These are phyloP conservation scores for Lepilemur septentrionalis DNA, from an alignment of 2,797 vertebrate species.

Conservation along the genomic window DNA sequence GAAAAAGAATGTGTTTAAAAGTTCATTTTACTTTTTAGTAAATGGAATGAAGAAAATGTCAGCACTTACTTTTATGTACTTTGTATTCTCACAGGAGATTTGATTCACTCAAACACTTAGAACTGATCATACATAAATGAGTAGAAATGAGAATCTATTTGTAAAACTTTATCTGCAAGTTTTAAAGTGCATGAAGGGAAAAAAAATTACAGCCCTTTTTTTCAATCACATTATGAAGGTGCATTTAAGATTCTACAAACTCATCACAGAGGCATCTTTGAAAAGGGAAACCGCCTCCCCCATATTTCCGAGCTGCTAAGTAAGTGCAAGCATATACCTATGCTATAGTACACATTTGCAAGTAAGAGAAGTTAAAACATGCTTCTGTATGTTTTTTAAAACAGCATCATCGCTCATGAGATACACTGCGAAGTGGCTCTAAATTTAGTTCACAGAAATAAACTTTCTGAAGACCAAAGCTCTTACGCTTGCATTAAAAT, in stretches of 20 bases:
- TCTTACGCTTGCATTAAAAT: background rate
- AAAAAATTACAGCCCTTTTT: background rate
- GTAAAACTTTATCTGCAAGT: background rate
- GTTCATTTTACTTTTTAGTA: constrained; percentile 21
- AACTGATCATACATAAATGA: background rate
- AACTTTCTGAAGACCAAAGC: constrained; percentile 7
- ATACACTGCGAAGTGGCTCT: constrained; percentile 32
- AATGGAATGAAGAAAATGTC: background rate
- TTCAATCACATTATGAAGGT: background rate
- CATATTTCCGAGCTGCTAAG: background rate
- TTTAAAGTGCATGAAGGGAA: background rate
- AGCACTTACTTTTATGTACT: constrained; percentile 4
- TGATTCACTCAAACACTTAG: constrained; percentile 30
- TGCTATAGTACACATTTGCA: background rate
- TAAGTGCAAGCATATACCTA: background rate
- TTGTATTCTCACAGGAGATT: background rate
- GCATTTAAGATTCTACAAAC: background rate
- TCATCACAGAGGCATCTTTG: background rate
- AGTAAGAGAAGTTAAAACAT: background rate
- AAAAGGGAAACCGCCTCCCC: background rate
- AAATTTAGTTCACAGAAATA: constrained; percentile 50
- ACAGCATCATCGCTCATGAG: constrained; percentile 23
- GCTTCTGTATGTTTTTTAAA: background rate
- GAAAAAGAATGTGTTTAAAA: background rate
- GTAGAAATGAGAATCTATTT: background rate